Percentiles rank a stretch among this genome's conserved stretches.
Conservation (phyloP, 2,113 vertebrate species). For the Toxotes jaculatrix region DNA sequence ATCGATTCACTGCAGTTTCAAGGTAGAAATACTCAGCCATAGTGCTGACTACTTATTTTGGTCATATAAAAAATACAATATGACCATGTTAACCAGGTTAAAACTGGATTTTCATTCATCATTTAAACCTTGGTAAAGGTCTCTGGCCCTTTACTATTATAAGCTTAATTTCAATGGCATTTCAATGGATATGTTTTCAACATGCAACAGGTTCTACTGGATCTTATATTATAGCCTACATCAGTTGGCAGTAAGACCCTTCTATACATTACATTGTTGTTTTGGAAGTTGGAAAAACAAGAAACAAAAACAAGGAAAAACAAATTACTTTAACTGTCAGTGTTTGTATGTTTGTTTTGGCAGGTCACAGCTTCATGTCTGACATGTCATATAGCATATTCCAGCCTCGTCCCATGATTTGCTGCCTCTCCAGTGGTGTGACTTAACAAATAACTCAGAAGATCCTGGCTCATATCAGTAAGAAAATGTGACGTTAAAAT, state of each 20-base stretch:
- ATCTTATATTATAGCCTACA: not conserved
- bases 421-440: slow-evolving; percentile 3
- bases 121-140: too few relatives aligned
- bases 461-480: not conserved
- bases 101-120: too few relatives aligned
- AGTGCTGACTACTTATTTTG: too few relatives aligned
- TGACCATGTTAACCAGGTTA: too few relatives aligned
- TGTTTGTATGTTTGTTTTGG: too few relatives aligned
- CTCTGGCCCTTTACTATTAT: too few relatives aligned
- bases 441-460: slow-evolving; percentile 14
- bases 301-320: too few relatives aligned
- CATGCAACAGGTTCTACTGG: not conserved
- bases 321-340: too few relatives aligned
- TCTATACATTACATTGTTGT: not conserved
- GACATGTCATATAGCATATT: not conserved
- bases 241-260: not conserved
- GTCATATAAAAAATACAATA: too few relatives aligned
- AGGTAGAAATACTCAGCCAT: too few relatives aligned
- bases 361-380: too few relatives aligned
- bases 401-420: not conserved
- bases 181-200: not conserved
- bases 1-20: too few relatives aligned
- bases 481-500: slow-evolving; percentile 8
- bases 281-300: not conserved
- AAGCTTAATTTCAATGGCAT: not conserved